Evolutionary conservation across 2,888 invertebrate species (phyloP).

Genomic region (Agrochola macilenta): DNA sequence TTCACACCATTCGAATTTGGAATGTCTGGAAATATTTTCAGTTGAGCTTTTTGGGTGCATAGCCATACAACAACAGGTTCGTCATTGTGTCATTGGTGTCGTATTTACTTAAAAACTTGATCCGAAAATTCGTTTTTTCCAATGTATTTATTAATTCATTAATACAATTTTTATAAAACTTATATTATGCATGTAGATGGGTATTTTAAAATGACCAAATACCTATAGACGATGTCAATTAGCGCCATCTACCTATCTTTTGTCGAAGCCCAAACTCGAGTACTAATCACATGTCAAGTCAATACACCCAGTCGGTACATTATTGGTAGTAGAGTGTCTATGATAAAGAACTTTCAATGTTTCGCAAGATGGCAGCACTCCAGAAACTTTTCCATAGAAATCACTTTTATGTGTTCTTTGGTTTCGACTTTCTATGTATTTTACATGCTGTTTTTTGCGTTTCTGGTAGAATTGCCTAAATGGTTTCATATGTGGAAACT

Average conservation of each 20-base stretch:
- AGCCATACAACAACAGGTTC: neutral
- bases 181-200: too few relatives aligned
- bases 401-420: slow-evolving; percentile 22
- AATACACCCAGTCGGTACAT: neutral
- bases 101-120: neutral
- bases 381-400: slow-evolving; percentile 47
- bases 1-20: neutral
- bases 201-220: too few relatives aligned
- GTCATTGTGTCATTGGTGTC: too few relatives aligned
- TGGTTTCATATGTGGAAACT: neutral
- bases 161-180: neutral
- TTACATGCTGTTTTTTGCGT: neutral
- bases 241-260: slow-evolving; percentile 50
- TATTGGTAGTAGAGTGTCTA: neutral
- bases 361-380: slow-evolving; percentile 69
- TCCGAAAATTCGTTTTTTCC: neutral
- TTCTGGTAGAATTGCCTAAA: neutral
- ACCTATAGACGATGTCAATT: too few relatives aligned
- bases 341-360: neutral
- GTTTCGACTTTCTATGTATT: slow-evolving; percentile 21
- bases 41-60: neutral
- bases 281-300: neutral
- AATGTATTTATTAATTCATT: neutral
- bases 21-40: neutral
- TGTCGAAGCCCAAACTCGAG: slow-evolving; percentile 11